Percentiles rank a stretch among this genome's conserved stretches.
Conservation (phyloP, 53 echinoderm and acorn worm species). For the Mesocentrotus franciscanus region DNA sequence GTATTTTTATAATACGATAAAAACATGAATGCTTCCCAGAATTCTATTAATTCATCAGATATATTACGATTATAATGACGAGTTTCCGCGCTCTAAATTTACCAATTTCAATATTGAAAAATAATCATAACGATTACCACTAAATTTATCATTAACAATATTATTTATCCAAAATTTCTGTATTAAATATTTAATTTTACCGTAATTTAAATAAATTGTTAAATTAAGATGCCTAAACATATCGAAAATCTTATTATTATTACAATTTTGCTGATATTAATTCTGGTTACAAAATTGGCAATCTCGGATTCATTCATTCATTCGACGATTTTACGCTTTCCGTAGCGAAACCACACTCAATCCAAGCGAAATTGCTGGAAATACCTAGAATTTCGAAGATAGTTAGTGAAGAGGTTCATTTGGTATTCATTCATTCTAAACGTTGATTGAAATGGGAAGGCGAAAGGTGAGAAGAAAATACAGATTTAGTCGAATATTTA, state of each 20-base stretch:
- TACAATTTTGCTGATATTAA: background rate
- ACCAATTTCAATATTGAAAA: slow-evolving; percentile 5
- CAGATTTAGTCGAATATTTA: background rate
- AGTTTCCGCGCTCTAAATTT: slow-evolving; percentile 32
- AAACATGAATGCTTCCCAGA: background rate
- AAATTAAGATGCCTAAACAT: background rate
- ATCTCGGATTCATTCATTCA: background rate
- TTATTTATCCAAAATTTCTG: background rate
- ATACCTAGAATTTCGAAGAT: background rate
- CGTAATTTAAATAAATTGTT: background rate
- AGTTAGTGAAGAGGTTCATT: background rate
- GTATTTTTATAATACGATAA: background rate
- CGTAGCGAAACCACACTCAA: background rate
- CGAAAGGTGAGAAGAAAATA: slow-evolving; percentile 60
- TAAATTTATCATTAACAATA: background rate
- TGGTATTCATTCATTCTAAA: background rate
- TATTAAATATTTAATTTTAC: background rate
- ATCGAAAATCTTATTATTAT: too few species aligned
- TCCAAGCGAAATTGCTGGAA: background rate
- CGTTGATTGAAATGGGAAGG: slow-evolving; percentile 39
- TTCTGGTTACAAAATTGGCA: background rate
- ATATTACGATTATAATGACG: background rate
- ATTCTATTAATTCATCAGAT: background rate
- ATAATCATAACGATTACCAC: background rate
- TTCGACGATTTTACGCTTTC: slow-evolving; percentile 17